These are phyloP conservation scores for Propithecus coquereli DNA, from an alignment of 2,113 vertebrate genomes.

Conservation along the genomic window DNA sequence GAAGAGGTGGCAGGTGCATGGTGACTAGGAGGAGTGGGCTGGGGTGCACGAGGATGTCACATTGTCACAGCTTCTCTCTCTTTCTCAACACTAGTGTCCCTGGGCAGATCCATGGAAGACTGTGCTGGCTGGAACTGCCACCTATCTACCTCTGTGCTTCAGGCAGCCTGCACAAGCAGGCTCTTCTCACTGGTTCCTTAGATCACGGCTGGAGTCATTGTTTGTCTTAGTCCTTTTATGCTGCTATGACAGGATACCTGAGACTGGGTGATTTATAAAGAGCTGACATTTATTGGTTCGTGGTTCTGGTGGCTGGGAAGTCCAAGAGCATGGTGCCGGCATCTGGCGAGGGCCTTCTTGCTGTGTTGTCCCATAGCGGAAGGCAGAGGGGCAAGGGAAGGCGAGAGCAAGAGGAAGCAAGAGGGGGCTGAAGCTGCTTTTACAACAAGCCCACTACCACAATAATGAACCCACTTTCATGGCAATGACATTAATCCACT, in stretches of 20 bases:
- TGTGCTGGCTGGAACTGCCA: no score
- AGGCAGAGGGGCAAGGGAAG: not conserved
- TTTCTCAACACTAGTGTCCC: not conserved
- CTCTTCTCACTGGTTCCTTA: not conserved
- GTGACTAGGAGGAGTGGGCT: not conserved
- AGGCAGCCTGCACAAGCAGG: not conserved
- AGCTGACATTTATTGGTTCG: not conserved
- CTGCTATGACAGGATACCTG: not conserved
- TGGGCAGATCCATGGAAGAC: not conserved
- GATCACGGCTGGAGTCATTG: not conserved
- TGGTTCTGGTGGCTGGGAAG: not conserved
- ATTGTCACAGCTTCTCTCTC: not conserved
- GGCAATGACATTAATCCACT: not conserved
- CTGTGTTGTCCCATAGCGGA: not conserved
- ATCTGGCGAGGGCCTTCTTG: not conserved
- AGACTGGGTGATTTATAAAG: not conserved
- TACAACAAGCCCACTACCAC: not conserved
- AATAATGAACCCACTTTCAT: not conserved
- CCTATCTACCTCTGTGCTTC: rapidly evolving
- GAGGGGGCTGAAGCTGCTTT: not conserved
- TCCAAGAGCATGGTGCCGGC: not conserved
- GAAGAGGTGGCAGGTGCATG: not conserved
- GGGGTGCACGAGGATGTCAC: not conserved
- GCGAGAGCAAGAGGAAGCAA: not conserved
- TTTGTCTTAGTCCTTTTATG: not conserved